Percentiles rank a stretch among this genome's conserved stretches.
Conservation (phyloP, 2,113 vertebrate species). For the Serilophus lunatus region DNA sequence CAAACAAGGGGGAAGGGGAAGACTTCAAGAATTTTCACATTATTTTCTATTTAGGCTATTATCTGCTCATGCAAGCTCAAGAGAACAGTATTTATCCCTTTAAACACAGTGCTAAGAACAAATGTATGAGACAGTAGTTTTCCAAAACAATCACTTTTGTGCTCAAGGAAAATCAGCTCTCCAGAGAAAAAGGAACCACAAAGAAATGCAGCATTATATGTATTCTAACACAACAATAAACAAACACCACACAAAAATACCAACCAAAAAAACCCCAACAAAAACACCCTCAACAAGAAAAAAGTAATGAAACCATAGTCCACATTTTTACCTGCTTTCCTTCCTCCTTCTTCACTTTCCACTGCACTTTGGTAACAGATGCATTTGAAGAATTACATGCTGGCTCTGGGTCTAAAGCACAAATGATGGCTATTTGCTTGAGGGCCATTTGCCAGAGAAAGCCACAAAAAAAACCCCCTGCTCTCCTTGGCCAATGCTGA, state of each 20-base stretch:
- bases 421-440: not conserved
- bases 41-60: not conserved
- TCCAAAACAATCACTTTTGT: not conserved
- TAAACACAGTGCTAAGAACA: not conserved
- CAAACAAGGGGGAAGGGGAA: not conserved
- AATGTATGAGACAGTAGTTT: accelerated
- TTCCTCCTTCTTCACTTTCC: not conserved
- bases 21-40: not conserved
- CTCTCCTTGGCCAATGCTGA: not conserved
- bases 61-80: not conserved
- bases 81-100: not conserved
- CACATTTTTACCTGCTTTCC: not conserved
- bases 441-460: not conserved
- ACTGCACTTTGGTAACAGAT: not conserved
- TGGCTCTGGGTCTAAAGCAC: not conserved
- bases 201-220: not conserved
- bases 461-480: accelerated
- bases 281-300: too few species aligned
- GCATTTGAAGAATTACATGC: not conserved
- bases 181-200: not conserved
- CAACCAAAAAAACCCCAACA: too few species aligned
- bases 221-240: not conserved
- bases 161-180: not conserved
- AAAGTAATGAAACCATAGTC: not conserved
- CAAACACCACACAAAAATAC: too few species aligned